These are phyloP conservation scores for Calliopsis andreniformis DNA, from an alignment of 1,140 invertebrate genomes.

Conservation along the genomic window DNA sequence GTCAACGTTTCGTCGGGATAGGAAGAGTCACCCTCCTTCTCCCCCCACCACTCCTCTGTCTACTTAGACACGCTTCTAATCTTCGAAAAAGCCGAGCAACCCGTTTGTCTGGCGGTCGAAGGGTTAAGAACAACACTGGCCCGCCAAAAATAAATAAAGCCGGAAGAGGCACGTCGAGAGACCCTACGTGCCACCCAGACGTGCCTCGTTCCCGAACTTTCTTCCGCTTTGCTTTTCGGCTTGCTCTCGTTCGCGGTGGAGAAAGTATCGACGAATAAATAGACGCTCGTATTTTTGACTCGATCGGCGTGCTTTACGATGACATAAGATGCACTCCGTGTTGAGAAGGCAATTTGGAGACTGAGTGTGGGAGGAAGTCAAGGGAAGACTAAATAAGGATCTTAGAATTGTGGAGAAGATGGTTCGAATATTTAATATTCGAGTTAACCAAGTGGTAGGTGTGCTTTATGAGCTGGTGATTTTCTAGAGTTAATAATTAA, in stretches of 20 bases:
- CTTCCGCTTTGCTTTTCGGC: slow-evolving; percentile 22
- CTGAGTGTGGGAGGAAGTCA: too few relatives aligned
- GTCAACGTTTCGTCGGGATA: background rate
- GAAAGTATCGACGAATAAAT: slow-evolving; percentile 7
- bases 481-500: too few relatives aligned
- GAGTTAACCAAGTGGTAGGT: too few relatives aligned
- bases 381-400: too few relatives aligned
- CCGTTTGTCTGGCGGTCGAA: slow-evolving; percentile 14
- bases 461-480: too few relatives aligned
- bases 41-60: too few relatives aligned
- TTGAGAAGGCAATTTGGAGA: too few relatives aligned
- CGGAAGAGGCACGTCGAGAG: background rate
- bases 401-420: too few relatives aligned
- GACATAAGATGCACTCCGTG: too few relatives aligned
- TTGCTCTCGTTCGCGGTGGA: background rate
- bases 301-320: too few relatives aligned
- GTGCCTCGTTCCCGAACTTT: background rate
- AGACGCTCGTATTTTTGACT: background rate
- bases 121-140: slow-evolving; percentile 39
- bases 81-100: slow-evolving; percentile 18
- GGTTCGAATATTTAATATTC: too few relatives aligned
- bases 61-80: slow-evolving; percentile 30
- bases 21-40: background rate
- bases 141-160: slow-evolving; percentile 57
- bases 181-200: slow-evolving; percentile 24